These are phyloP conservation scores for Peribatodes rhomboidaria DNA, from an alignment of 2,888 invertebrate species.

Conservation along the genomic window DNA sequence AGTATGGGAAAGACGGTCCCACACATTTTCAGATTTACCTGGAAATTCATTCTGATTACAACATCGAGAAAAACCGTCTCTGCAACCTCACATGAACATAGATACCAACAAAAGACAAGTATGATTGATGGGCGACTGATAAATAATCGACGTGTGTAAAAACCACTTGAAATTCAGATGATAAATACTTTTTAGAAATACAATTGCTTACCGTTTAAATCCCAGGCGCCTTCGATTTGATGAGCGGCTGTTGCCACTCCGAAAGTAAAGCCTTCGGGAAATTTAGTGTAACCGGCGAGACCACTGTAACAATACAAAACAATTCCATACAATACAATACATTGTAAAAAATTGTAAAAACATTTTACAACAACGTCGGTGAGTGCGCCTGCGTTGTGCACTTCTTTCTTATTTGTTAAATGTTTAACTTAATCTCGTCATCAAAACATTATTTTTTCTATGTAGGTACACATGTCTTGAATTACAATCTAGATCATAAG, in stretches of 20 bases:
- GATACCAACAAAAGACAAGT: conserved; percentile 32
- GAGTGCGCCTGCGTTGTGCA: too few relatives aligned
- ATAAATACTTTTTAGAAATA: conserved; percentile 25
- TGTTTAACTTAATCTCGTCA: too few relatives aligned
- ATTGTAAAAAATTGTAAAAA: neutral
- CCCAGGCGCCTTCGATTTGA: conserved; percentile 89
- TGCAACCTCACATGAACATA: conserved; percentile 34
- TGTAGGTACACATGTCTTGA: too few relatives aligned
- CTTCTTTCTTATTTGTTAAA: too few relatives aligned
- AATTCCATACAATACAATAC: neutral
- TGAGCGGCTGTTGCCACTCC: conserved; percentile 86
- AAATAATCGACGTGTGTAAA: conserved; percentile 32
- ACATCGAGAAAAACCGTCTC: conserved; percentile 23
- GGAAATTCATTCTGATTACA: conserved; percentile 11
- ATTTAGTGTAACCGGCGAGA: conserved; percentile 71
- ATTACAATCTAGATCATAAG: too few relatives aligned
- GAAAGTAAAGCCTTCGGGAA: conserved; percentile 80
- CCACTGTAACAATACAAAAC: conserved; percentile 52
- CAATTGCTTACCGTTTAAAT: conserved; percentile 83
- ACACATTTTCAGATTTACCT: conserved; percentile 89
- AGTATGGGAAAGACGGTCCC: conserved; percentile 85
- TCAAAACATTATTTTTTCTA: too few relatives aligned
- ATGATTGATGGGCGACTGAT: conserved; percentile 35
- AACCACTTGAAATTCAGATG: conserved; percentile 24
- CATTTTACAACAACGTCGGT: too few relatives aligned